These are phyloP conservation scores for Arctia plantaginis DNA, from an alignment of 2,888 invertebrate species.

Conservation along the genomic window DNA sequence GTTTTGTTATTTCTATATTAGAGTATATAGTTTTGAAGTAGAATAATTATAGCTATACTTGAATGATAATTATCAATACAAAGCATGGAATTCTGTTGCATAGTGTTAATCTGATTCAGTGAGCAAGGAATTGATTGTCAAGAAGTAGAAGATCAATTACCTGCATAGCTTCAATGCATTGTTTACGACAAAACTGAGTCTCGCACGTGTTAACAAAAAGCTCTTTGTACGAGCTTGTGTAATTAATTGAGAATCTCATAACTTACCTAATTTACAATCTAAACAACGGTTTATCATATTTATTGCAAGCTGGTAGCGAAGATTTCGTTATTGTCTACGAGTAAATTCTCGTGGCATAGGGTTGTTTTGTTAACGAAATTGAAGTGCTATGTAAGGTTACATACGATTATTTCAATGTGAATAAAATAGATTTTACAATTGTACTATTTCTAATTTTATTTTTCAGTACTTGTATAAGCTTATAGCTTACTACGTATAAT, in stretches of 20 bases:
- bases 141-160: conserved; percentile 46
- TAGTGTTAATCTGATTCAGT: conserved; percentile 43
- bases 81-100: conserved; percentile 17
- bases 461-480: too few relatives aligned
- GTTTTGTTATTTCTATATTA: neutral
- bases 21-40: neutral
- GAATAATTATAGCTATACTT: neutral
- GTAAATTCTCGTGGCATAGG: too few relatives aligned
- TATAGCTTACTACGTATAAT: too few relatives aligned
- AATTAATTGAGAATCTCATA: conserved; percentile 32
- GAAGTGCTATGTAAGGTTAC: too few relatives aligned
- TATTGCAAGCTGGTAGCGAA: conserved; percentile 6
- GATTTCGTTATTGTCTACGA: too few relatives aligned
- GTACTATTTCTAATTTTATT: too few relatives aligned
- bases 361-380: too few relatives aligned
- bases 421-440: too few relatives aligned
- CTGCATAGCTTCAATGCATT: conserved; percentile 37
- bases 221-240: conserved; percentile 36
- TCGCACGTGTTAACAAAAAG: conserved; percentile 41
- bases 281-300: conserved; percentile 31
- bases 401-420: too few relatives aligned
- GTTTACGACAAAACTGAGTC: conserved; percentile 15
- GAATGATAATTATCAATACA: neutral
- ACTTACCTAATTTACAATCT: conserved; percentile 21
- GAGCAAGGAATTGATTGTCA: conserved; percentile 49